Conservation (phyloP, 2,797 vertebrate genomes). For the Antrozous pallidus region DNA sequence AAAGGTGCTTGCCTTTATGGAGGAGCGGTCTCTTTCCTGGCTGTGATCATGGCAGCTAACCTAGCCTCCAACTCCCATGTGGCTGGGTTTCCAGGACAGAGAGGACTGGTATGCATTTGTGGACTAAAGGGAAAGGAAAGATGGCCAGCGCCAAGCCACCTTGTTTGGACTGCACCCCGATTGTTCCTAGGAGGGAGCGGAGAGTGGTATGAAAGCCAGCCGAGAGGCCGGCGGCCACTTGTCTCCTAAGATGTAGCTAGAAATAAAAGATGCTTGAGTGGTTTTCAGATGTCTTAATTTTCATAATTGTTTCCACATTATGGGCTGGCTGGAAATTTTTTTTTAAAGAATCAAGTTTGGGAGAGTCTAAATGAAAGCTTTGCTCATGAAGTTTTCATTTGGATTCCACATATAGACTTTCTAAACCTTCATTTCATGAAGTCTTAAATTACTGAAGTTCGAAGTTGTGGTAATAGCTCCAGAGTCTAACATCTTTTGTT, state of each 20-base stretch:
- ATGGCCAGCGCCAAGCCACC: fast-evolving
- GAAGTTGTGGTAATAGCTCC: constrained; percentile 80
- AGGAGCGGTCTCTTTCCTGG: background rate
- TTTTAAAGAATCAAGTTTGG: constrained; percentile 78
- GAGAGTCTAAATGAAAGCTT: constrained; percentile 84
- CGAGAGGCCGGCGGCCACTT: constrained; percentile 54
- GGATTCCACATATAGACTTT: constrained; percentile 83
- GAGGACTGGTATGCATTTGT: background rate
- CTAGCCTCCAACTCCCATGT: background rate
- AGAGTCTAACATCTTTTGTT: constrained; percentile 69
- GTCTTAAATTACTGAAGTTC: constrained; percentile 84
- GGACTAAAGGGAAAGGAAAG: background rate
- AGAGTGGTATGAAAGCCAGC: background rate
- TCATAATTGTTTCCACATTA: constrained; percentile 82
- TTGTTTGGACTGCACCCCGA: background rate
- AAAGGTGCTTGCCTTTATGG: background rate
- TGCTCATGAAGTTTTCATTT: constrained; percentile 82
- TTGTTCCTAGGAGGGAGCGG: constrained; percentile 29
- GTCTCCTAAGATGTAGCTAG: constrained; percentile 48
- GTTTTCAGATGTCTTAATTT: constrained; percentile 80
- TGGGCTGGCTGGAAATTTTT: constrained; percentile 75
- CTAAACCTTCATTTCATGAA: constrained; percentile 83
- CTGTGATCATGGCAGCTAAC: background rate
- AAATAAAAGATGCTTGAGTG: constrained; percentile 71
- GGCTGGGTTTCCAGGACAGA: background rate